Base-by-base conservation (phyloP, 2,888 invertebrate species). In the Odiellus spinosus region DNA sequence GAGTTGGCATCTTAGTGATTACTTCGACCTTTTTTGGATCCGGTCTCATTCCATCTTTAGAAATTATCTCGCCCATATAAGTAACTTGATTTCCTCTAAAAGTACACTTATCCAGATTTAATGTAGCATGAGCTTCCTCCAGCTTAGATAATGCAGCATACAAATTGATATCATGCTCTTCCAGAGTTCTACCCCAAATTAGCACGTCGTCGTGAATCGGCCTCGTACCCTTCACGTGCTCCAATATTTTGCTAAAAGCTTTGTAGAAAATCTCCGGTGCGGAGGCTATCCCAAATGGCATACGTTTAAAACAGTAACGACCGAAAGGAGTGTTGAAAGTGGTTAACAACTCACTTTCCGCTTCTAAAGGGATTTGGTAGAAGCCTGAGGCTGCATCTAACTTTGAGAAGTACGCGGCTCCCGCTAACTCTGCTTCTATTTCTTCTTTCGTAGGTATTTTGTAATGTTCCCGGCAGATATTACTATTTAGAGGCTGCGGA, bases 301-400 rank as follows among this genome's bases (percentile, higher is more conserved):
- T 40, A 12, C 63, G 46, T 3, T 54, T 60, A 39, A 57, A 58
- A 40, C 57, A 47, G 49, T 54, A 64, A 10, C 63, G 45, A 1
- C 63, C 63, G 43, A 60, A 60, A 44, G 59, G 62, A 1, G 63
- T 64, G 47, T 48, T 62, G 41, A 65, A 51, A 1, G 62, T 63
- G n/a, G 62, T 44, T 8, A 59, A 51, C n/a, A 62, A 52, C 44
- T 55, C 49, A 48, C 60, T 57, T 18, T 61, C 59, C 1, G 57
- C 57, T 32, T 59, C 56, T 21, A 64, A 53, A 54, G 60, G 59
- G n/a, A 64, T 39, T 45, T 65, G 62, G 50, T 63, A 55, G 42
- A 64, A 66, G 1, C 64, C 63, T 44, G 57, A 55, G 2, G 49
- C 46, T 15, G 63, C 53, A 54, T 64, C 61, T 40, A 58, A 26